Conservation (phyloP, 2,113 vertebrate species). For the Puffinus mauretanicus region DNA sequence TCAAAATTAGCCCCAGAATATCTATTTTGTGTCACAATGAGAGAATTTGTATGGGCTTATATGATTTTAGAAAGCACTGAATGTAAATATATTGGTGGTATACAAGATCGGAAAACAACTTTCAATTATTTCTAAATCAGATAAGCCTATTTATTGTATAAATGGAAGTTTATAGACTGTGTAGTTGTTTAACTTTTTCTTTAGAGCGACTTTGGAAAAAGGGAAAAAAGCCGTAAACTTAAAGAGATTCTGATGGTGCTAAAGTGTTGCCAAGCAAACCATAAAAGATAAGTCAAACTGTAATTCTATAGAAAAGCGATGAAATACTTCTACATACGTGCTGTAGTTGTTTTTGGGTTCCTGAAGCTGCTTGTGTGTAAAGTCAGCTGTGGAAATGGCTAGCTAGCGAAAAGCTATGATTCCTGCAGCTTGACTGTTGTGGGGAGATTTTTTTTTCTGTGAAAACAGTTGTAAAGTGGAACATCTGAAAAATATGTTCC, state of each 20-base stretch:
- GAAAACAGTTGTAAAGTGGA: slow-evolving; percentile 68
- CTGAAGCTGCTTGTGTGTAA: slow-evolving; percentile 5
- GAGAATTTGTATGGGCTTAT: not conserved
- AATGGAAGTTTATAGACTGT: not conserved
- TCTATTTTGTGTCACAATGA: not conserved
- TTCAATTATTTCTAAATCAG: not conserved
- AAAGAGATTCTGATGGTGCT: slow-evolving; percentile 8
- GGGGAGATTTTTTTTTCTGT: slow-evolving; percentile 22
- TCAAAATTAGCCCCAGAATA: not conserved
- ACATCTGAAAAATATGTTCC: slow-evolving; percentile 75
- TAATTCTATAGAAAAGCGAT: slow-evolving; percentile 14
- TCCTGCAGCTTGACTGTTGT: slow-evolving; percentile 14
- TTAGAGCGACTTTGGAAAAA: not conserved
- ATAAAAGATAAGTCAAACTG: slow-evolving; percentile 22
- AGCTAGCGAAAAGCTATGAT: not conserved
- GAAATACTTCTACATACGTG: not conserved
- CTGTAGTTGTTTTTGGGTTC: not conserved
- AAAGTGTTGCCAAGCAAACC: slow-evolving; percentile 17
- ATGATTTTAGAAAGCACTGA: not conserved
- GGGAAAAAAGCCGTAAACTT: not conserved
- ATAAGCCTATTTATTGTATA: not conserved
- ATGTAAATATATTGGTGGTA: not conserved
- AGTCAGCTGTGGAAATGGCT: slow-evolving; percentile 46
- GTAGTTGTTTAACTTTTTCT: not conserved
- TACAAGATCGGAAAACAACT: not conserved